A percentile compares a stretch with the other conserved stretches of the same genome.
Conservation (phyloP, 2,113 vertebrate genomes). For the Tychaedon coryphoeus region DNA sequence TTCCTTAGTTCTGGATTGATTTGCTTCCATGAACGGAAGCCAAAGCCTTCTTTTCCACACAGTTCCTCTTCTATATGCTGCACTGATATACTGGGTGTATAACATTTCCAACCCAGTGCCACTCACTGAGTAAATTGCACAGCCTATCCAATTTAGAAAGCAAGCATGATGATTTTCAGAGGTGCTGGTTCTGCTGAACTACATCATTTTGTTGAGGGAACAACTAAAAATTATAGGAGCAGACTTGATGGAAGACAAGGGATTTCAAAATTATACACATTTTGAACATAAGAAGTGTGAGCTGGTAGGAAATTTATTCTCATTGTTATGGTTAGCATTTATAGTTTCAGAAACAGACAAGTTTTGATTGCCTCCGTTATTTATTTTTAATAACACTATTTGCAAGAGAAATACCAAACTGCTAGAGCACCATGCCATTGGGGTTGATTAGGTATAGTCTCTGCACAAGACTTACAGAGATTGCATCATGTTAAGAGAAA, state of each 20-base stretch:
- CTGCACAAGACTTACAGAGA: background rate
- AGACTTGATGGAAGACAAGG: background rate
- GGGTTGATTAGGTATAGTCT: conserved; percentile 8
- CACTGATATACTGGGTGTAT: rapidly evolving
- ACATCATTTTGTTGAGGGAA: background rate
- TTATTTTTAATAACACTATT: conserved; percentile 29
- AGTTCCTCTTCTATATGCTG: background rate
- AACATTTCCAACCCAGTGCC: background rate
- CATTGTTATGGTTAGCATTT: background rate
- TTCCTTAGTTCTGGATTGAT: background rate
- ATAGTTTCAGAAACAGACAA: background rate
- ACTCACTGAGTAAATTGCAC: background rate
- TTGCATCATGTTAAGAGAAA: background rate
- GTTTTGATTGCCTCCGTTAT: conserved; percentile 20
- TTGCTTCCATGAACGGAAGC: background rate
- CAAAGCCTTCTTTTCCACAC: background rate
- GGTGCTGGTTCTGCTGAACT: background rate
- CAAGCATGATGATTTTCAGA: background rate
- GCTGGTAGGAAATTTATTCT: background rate
- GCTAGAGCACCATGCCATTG: background rate
- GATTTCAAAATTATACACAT: background rate
- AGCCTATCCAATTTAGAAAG: background rate
- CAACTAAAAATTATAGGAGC: background rate
- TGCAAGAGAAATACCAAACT: background rate
- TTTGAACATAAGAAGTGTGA: background rate